Percentiles rank a stretch among this genome's conserved stretches.
These are phyloP conservation scores for Pelmatolapia mariae DNA, from an alignment of 2,113 vertebrate genomes.

Conservation along the genomic window DNA sequence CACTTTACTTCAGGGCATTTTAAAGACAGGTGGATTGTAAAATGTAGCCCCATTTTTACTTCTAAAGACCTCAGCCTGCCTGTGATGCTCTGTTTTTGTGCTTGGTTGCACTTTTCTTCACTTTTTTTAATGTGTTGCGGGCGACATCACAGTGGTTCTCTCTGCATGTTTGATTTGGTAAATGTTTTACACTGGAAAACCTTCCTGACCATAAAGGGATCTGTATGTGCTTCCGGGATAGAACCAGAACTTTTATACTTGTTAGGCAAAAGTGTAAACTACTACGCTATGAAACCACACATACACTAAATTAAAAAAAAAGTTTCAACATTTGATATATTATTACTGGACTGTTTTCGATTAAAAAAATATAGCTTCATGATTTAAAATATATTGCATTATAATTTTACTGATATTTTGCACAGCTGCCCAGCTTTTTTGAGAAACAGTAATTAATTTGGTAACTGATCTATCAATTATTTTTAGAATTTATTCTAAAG, in stretches of 20 bases:
- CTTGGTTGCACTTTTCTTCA: neutral
- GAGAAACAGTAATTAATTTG: fast-evolving
- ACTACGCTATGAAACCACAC: neutral
- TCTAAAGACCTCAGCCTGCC: neutral
- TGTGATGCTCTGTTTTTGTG: fast-evolving
- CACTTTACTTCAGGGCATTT: neutral
- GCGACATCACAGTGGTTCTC: neutral
- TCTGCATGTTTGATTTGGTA: neutral
- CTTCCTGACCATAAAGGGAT: neutral
- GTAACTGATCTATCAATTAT: neutral
- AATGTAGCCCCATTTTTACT: fast-evolving
- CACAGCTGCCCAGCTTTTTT: neutral
- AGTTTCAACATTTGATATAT: neutral
- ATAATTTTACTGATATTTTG: neutral
- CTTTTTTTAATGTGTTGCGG: neutral
- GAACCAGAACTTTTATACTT: neutral
- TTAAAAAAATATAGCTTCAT: neutral
- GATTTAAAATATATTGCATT: neutral
- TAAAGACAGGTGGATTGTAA: neutral
- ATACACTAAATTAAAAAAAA: fast-evolving
- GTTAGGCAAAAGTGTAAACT: neutral
- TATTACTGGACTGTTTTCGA: fast-evolving
- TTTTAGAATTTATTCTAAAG: neutral
- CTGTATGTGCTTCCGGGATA: fast-evolving
- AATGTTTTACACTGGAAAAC: neutral